Evolutionary conservation across 2,797 vertebrate species (phyloP), one percentile per base, ranked within the genome.

Genomic region (Betta splendens): DNA sequence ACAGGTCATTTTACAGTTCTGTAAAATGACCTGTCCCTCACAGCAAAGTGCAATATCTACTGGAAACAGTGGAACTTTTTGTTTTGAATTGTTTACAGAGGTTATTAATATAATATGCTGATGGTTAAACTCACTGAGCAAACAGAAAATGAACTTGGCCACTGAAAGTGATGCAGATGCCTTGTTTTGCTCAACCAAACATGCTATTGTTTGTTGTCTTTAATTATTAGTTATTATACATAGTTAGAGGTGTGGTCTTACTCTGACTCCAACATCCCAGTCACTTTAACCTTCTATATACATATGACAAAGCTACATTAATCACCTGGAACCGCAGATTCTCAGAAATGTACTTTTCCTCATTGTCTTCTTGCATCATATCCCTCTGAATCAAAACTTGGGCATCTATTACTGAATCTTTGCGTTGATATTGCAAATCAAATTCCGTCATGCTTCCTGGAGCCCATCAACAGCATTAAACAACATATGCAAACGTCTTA

Each of bases 401-500:
- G 35, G 47, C 68, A 20, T 45, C 20, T 35, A 12, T 56, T 77
- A 57, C 39, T 50, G 57, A 70, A 69, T 81, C 52, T 50, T 72
- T 59, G 70, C 52, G 82, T 80, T 32, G 32, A 60, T 66, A 26
- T 52, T 42, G 71, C 37, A 80, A 83, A 83, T 84, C 54, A 84
- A 80, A 28, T 78, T 61, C 50, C 28, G 29, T 2, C 65, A 67
- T 8, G 1, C 23, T 74, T 79, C 69, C 75, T 15, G 36, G 75
- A 39, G 85, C 68, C 49, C 56, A 59, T 54, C 47, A 0, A 38
- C 64, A 31, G 66, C 9, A 38, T 36, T n/a, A 60, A 32, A 65
- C 67, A 78, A 54, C 40, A 31, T 67, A 74, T 75, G 82, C 75
- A 85, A 86, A 88, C 79, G 84, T 85, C 87, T 89, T 74, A 86